Evolutionary conservation across 2,888 invertebrate species (phyloP).

Genomic region (Agrotis puta): DNA sequence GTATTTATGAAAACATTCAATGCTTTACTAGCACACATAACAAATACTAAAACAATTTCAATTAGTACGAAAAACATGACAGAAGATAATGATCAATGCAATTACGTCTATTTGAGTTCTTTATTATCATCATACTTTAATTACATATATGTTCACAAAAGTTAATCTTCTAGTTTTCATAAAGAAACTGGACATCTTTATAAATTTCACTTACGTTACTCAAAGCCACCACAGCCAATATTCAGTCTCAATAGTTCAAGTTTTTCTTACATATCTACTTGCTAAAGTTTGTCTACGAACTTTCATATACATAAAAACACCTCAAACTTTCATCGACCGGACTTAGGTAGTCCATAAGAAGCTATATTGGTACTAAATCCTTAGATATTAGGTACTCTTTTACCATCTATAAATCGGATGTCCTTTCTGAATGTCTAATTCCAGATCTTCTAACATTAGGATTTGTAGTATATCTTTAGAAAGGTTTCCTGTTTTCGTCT

Average conservation of each 20-base stretch:
- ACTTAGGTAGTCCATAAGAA: background rate
- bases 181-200: no score
- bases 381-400: conserved; percentile 42
- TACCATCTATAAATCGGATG: no score
- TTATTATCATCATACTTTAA: no score
- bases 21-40: background rate
- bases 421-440: background rate
- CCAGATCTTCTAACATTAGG: background rate
- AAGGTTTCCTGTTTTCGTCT: background rate
- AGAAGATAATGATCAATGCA: no score
- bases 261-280: background rate
- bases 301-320: background rate
- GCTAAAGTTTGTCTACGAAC: conserved; percentile 1
- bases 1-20: no score
- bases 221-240: background rate
- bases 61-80: background rate
- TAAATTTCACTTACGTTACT: no score
- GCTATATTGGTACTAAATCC: conserved; percentile 49
- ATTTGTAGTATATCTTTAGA: conserved; percentile 9
- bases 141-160: no score
- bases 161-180: no score
- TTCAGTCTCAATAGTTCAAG: background rate
- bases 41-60: background rate
- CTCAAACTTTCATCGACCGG: background rate
- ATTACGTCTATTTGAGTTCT: no score